These are phyloP conservation scores for Clostera curtula DNA, from an alignment of 2,888 invertebrate species.

Conservation along the genomic window DNA sequence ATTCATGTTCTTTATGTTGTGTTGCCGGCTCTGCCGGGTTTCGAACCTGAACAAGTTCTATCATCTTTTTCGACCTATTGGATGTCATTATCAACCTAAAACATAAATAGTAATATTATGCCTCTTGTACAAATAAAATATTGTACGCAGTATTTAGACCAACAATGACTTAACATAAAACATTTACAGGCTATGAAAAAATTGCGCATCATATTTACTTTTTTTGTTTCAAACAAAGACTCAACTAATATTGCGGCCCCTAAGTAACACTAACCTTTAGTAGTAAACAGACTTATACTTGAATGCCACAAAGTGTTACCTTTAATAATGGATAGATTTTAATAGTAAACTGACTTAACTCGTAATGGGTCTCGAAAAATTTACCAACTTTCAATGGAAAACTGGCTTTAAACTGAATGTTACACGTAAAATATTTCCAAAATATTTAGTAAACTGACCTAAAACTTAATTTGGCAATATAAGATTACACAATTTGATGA, in stretches of 20 bases:
- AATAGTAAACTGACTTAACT: constrained; percentile 7
- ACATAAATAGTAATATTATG: constrained; percentile 7
- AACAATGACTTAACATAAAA: constrained; percentile 9
- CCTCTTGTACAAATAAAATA: constrained; percentile 7
- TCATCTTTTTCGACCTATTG: constrained; percentile 9
- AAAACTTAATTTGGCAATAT: constrained; percentile 6
- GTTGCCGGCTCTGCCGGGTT: constrained; percentile 4
- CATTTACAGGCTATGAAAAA: constrained; percentile 6
- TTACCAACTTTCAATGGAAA: constrained; percentile 6
- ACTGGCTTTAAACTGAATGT: no score
- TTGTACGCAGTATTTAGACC: constrained; percentile 6
- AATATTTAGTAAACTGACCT: constrained; percentile 8
- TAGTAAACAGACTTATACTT: constrained; percentile 8
- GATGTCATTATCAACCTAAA: constrained; percentile 11
- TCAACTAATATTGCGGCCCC: constrained; percentile 6
- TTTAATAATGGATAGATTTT: constrained; percentile 6
- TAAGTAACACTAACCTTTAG: constrained; percentile 6
- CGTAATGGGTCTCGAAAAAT: constrained; percentile 3
- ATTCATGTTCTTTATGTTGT: constrained; percentile 4
- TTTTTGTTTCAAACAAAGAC: constrained; percentile 6
- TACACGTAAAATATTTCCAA: constrained; percentile 5
- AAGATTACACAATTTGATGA: constrained; percentile 7
- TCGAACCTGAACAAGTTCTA: constrained; percentile 9
- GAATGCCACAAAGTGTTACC: constrained; percentile 6
- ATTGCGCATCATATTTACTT: constrained; percentile 3